Conservation (phyloP, 92 coral and sea anemone species). For the Heteractis magnifica region DNA sequence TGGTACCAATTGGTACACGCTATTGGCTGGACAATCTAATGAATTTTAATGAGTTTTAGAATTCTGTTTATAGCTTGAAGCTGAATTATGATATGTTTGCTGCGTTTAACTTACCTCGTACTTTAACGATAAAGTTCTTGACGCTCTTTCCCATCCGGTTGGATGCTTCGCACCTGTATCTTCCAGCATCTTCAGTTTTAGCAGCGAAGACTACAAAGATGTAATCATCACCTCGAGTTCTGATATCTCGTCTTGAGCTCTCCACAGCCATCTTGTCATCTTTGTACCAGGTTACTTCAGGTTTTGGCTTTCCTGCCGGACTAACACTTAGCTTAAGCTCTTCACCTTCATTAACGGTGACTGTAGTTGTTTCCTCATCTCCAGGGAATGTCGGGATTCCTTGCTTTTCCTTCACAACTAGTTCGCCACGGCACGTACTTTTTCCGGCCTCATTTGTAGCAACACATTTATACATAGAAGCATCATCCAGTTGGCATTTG, state of each 20-base stretch:
- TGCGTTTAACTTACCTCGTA: constrained; percentile 61
- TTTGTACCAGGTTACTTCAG: constrained; percentile 89
- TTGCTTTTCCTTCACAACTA: constrained; percentile 59
- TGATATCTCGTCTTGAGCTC: constrained; percentile 61
- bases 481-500: constrained; percentile 62
- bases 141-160: constrained; percentile 69
- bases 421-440: constrained; percentile 65
- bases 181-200: constrained; percentile 76
- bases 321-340: constrained; percentile 65
- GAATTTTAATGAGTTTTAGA: too few species aligned
- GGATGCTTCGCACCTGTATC: constrained; percentile 87
- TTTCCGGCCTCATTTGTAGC: constrained; percentile 80
- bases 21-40: too few species aligned
- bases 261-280: constrained; percentile 65
- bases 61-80: too few species aligned
- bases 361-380: constrained; percentile 54
- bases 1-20: too few species aligned
- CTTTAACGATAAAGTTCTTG: constrained; percentile 65
- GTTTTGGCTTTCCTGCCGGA: constrained; percentile 83
- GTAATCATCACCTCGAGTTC: constrained; percentile 63
- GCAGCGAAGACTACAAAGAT: constrained; percentile 62
- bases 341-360: constrained; percentile 69
- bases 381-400: constrained; percentile 63
- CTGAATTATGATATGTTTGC: not conserved
- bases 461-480: constrained; percentile 75